phyloP scores from a whole-genome alignment of 2,113 vertebrate genomes.

The Sisor rabdophorus region DNA sequence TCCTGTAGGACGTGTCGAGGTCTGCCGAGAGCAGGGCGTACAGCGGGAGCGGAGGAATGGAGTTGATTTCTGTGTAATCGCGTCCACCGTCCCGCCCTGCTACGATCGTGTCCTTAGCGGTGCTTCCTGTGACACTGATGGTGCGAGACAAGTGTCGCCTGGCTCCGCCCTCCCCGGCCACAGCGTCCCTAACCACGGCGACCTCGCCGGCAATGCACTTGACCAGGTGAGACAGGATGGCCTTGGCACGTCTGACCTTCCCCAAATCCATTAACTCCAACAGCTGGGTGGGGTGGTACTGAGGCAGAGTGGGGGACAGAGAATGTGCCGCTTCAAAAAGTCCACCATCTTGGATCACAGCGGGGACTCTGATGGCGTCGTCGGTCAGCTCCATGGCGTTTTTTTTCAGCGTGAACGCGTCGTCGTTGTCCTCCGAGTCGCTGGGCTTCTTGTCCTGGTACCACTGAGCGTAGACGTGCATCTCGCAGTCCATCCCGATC shows the following conservation, averaged over 20 bases:
- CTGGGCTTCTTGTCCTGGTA: conserved; percentile 80
- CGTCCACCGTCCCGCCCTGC: conserved; percentile 91
- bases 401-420: conserved; percentile 57
- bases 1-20: conserved; percentile 80
- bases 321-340: conserved; percentile 96
- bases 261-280: conserved; percentile 96
- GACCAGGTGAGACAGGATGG: conserved; percentile 94
- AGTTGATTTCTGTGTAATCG: conserved; percentile 97
- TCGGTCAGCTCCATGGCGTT: conserved; percentile 72
- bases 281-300: conserved; percentile 96
- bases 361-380: conserved; percentile 84
- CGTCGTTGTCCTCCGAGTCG: conserved; percentile 70
- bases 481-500: conserved; percentile 98
- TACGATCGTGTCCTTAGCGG: conserved; percentile 92
- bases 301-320: conserved; percentile 91
- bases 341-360: conserved; percentile 90
- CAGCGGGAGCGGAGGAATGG: conserved; percentile 89
- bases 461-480: conserved; percentile 99
- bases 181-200: conserved; percentile 87
- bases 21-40: conserved; percentile 89
- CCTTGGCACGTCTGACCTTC: conserved; percentile 91
- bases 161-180: conserved; percentile 83
- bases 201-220: conserved; percentile 98
- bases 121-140: conserved; percentile 96
- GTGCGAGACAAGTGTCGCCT: conserved; percentile 93